These are phyloP conservation scores for Furnarius figulus DNA, from an alignment of 2,113 vertebrate species.

Conservation along the genomic window DNA sequence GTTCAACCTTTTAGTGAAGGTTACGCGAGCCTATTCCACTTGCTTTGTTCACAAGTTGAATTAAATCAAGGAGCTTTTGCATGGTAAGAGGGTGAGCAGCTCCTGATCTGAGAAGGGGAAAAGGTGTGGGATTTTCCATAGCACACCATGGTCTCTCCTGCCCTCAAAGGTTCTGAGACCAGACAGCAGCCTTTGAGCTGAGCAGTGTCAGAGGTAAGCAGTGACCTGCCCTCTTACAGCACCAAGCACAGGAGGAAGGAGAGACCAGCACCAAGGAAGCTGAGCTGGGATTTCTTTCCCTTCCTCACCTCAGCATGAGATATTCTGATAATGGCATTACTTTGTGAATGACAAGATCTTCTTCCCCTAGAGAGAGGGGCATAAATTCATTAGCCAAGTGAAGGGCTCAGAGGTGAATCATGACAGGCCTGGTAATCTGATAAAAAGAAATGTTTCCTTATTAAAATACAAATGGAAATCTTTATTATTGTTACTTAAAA, in stretches of 20 bases:
- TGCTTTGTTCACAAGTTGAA: accelerated
- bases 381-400: conserved; percentile 46
- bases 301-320: neutral
- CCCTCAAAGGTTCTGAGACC: neutral
- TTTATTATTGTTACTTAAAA: neutral
- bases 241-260: neutral
- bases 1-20: neutral
- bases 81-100: neutral
- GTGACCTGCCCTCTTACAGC: neutral
- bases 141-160: neutral
- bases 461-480: conserved; percentile 21
- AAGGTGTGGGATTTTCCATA: neutral
- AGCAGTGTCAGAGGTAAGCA: neutral
- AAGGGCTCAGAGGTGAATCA: conserved; percentile 3
- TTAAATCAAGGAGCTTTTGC: neutral
- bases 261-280: neutral
- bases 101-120: neutral
- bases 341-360: conserved; percentile 35
- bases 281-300: neutral
- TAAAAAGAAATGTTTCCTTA: conserved; percentile 1
- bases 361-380: neutral
- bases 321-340: neutral
- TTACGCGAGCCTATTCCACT: neutral
- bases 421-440: conserved; percentile 12
- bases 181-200: neutral